A percentile compares a stretch with the other conserved stretches of the same genome.
phyloP scores from a whole-genome alignment of 2,888 invertebrate genomes.

The Ephialtes manifestator region DNA sequence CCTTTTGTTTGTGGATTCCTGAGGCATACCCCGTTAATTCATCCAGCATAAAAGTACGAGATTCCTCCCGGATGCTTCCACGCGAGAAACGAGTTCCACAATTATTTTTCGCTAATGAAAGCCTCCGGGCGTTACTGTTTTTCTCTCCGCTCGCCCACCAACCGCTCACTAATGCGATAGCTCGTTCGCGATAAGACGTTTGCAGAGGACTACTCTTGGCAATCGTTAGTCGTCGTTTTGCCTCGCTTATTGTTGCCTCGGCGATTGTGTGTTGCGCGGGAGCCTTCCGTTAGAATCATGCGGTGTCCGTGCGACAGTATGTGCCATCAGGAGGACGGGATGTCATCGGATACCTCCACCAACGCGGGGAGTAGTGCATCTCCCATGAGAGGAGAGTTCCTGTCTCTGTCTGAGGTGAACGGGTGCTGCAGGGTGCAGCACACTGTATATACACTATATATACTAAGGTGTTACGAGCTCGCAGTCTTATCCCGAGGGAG shows the following conservation, averaged over 20 bases:
- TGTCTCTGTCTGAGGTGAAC: conserved; percentile 48
- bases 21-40: conserved; percentile 2
- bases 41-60: conserved; percentile 21
- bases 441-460: conserved; percentile 40
- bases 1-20: not conserved
- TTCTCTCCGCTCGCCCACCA: conserved; percentile 68
- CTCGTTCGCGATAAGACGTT: conserved; percentile 80
- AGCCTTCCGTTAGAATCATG: conserved; percentile 36
- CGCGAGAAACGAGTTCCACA: conserved; percentile 76
- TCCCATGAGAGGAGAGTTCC: conserved; percentile 49
- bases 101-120: conserved; percentile 85
- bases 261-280: conserved; percentile 23
- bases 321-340: conserved; percentile 53
- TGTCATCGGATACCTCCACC: conserved; percentile 67
- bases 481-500: conserved; percentile 83
- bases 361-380: conserved; percentile 42
- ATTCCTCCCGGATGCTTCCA: conserved; percentile 38
- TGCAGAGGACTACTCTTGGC: conserved; percentile 76
- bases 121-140: conserved; percentile 82
- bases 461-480: conserved; percentile 64
- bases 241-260: conserved; percentile 59
- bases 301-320: conserved; percentile 16
- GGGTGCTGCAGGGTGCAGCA: conserved; percentile 55
- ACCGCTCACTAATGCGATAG: conserved; percentile 63
- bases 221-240: conserved; percentile 82